Conservation (phyloP, 2,888 invertebrate species). For the Drosophila maculinotata region DNA sequence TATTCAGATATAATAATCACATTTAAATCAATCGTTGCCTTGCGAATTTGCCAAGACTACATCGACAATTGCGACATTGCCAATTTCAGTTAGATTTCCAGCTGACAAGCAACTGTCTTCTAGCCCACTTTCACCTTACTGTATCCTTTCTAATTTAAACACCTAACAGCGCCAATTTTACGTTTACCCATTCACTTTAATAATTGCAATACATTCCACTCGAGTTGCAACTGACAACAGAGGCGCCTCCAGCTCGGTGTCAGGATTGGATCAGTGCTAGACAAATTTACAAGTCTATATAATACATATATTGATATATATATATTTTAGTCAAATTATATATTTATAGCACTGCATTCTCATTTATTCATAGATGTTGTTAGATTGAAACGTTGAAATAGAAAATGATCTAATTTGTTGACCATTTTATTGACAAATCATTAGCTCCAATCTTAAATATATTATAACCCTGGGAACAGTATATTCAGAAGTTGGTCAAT, state of each 20-base stretch:
- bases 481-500: background rate
- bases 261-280: background rate
- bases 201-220: slow-evolving; percentile 40
- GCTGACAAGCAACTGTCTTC: slow-evolving; percentile 28
- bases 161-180: slow-evolving; percentile 38
- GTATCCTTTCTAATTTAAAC: slow-evolving; percentile 76
- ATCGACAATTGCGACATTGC: slow-evolving; percentile 9
- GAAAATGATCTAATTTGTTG: too few species aligned
- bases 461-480: too few species aligned
- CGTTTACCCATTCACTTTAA: slow-evolving; percentile 62
- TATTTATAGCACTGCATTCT: too few species aligned
- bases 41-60: background rate
- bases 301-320: too few species aligned
- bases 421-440: too few species aligned
- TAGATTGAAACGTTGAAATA: too few species aligned
- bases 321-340: too few species aligned
- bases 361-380: too few species aligned
- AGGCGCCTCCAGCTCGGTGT: slow-evolving; percentile 4
- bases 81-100: slow-evolving; percentile 16
- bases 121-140: slow-evolving; percentile 54
- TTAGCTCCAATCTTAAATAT: too few species aligned
- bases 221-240: slow-evolving; percentile 19
- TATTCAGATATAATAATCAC: background rate
- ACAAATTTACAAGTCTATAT: background rate
- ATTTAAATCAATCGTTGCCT: background rate